Base-by-base conservation (phyloP, 2,888 invertebrate genomes). In the Drosophila neonasuta region DNA sequence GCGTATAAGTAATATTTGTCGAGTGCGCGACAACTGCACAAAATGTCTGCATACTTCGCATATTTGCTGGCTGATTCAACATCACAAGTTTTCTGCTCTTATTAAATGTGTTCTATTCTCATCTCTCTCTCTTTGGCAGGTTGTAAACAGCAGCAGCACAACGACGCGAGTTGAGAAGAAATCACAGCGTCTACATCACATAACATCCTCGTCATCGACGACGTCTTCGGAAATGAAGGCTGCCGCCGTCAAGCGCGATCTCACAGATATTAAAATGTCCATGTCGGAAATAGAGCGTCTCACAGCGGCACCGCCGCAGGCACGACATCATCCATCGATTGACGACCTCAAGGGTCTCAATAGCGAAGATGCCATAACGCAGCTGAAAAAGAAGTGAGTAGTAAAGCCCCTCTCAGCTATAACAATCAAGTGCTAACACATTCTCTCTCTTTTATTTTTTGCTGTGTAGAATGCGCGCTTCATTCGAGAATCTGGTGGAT, bases 401-500 rank as follows among this genome's bases (percentile, higher is more conserved):
- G 2, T 24, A 5, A 24, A 9, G 15, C 1, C n/a, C 5, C 6
- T 24, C 24, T 24, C 24, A 6, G 36, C 36, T 11, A 0, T 5
- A 34, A 34, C 36, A 11, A 36, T 11, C 5, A 29, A 51, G 24
- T 24, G 48, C 24, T 32, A 45, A 46, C 29, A 49, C 9, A n/a
- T 29, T 9, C 13, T 9, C 13, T 4, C 3, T 20, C 4, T 3
- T 17, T 17, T 3, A 15, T 0, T 8, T 7, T 46, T 24, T 24
- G 24, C 0, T 24, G 6, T 24, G 4, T 56, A 93, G 94, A 90
- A 90, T 95, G 79, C 93, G 94, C 85, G 95, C 93, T 88, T 95
- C 95, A 68, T 92, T 96, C 92, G 96, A 96, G 91, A 95, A 96
- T 88, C 93, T 96, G 80, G 95, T 95, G 63, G 95, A 95, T 89